phyloP scores from a whole-genome alignment of 2,888 invertebrate species.

The Asteroscopus sphinx region DNA sequence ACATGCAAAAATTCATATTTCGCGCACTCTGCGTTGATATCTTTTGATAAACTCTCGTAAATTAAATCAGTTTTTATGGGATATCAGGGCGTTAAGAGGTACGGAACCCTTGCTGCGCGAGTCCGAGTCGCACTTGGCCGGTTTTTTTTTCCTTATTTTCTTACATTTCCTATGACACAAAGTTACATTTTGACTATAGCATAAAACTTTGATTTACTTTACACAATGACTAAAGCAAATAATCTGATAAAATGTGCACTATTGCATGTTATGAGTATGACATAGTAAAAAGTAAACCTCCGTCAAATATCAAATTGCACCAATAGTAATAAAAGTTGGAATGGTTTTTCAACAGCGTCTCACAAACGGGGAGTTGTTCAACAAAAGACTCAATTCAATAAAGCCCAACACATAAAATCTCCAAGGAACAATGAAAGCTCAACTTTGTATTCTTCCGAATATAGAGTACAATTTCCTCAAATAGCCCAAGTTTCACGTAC shows the following conservation, averaged over 20 bases:
- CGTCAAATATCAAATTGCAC: constrained; percentile 31
- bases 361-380: constrained; percentile 44
- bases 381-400: constrained; percentile 70
- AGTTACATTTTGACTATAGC: background rate
- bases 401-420: constrained; percentile 66
- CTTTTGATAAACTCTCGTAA: no score
- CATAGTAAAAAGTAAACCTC: constrained; percentile 5
- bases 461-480: constrained; percentile 59
- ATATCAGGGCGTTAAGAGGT: no score
- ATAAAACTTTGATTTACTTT: no score
- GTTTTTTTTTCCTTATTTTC: no score
- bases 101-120: no score
- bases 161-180: background rate
- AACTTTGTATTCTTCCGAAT: constrained; percentile 64
- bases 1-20: no score
- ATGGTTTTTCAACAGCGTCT: constrained; percentile 41
- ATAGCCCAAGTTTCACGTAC: constrained; percentile 57
- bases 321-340: constrained; percentile 47
- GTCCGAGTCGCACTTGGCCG: no score
- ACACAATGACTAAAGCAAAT: background rate
- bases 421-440: constrained; percentile 65
- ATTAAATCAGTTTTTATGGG: no score
- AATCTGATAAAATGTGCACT: background rate
- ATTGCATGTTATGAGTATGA: background rate
- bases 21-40: no score